Evolutionary conservation across 2,797 vertebrate genomes (phyloP), one percentile per base, ranked within the genome.

Genomic region (Cheirogaleus major): DNA sequence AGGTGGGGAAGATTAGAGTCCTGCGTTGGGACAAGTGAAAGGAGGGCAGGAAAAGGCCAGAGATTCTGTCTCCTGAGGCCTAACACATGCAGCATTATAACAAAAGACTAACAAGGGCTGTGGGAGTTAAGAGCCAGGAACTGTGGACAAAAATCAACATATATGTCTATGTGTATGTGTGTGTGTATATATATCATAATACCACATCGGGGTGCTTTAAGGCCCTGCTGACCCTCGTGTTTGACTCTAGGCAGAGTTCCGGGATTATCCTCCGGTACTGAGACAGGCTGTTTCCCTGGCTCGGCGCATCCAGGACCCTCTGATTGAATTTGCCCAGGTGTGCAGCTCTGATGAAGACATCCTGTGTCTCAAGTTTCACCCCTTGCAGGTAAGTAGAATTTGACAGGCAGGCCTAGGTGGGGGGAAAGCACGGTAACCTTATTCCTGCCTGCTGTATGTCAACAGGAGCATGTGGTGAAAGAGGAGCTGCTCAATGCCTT

Each of bases 321-420:
- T 99, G 93, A 99, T 99, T 45, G 99, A 99, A 97, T 99, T 99
- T 83, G 99, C 99, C 84, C 99, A 99, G 96, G 99, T 99, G 96
- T 99, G 99, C 99, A 99, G 99, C 98, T 99, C 98, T 0, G 99
- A 99, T 59, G 99, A 99, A 43, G 99, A 99, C 96, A 99, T 99
- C 86, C 99, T 99, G 48, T 99, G 99, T 98, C 99, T 99, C 92
- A 99, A 99, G 93, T 98, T 99, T 32, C 99, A 99, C 97, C 99
- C 99, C 2, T 98, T 99, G 69, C 99, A 99, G 99, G 99, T 99
- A 98, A 97, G 98, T 32, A 84, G 81, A 85, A 12, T 61, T 4
- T 91, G 27, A 30, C 55, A 79, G 65, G 41, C 50, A 55, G 67
- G 35, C 86, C 38, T 45, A 7, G 15, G 55, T 20, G 17, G 48